phyloP scores from a whole-genome alignment of 64 coral and sea anemone genomes.

The Stylophora pistillata region DNA sequence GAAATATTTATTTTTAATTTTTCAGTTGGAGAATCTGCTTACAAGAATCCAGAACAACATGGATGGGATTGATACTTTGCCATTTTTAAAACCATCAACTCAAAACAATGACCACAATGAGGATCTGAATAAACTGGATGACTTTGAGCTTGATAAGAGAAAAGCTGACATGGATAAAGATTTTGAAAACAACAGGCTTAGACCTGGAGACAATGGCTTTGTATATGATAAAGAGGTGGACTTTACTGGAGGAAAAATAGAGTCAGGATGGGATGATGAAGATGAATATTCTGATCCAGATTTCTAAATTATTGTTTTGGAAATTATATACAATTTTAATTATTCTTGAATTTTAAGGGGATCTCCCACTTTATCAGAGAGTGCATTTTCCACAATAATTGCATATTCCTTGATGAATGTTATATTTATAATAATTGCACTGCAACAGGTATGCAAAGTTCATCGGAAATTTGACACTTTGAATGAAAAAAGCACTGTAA shows the following conservation, averaged over 20 bases:
- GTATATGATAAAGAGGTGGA: conserved; percentile 97
- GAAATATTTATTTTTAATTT: neutral
- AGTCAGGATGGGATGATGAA: conserved; percentile 92
- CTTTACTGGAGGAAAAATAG: conserved; percentile 74
- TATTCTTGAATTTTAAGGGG: too few species aligned
- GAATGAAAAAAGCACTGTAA: too few species aligned
- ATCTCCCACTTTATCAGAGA: too few species aligned
- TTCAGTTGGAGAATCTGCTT: conserved; percentile 80
- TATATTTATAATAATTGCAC: too few species aligned
- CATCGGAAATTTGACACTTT: too few species aligned
- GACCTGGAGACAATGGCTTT: conserved; percentile 83
- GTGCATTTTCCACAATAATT: too few species aligned
- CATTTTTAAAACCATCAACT: neutral
- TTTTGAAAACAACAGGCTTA: conserved; percentile 91
- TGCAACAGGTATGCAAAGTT: too few species aligned
- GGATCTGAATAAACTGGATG: conserved; percentile 91
- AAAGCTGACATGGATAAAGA: conserved; percentile 91
- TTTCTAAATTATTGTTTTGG: conserved; percentile 45
- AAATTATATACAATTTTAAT: too few species aligned
- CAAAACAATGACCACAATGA: conserved; percentile 49
- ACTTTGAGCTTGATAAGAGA: conserved; percentile 67
- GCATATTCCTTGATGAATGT: too few species aligned
- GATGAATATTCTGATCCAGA: conserved; percentile 98
- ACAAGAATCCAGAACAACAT: conserved; percentile 86
- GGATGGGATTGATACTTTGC: conserved; percentile 54